Evolutionary conservation across 2,888 invertebrate genomes (phyloP), one percentile per base, ranked within the genome.

Genomic region (Agrochola macilenta): DNA sequence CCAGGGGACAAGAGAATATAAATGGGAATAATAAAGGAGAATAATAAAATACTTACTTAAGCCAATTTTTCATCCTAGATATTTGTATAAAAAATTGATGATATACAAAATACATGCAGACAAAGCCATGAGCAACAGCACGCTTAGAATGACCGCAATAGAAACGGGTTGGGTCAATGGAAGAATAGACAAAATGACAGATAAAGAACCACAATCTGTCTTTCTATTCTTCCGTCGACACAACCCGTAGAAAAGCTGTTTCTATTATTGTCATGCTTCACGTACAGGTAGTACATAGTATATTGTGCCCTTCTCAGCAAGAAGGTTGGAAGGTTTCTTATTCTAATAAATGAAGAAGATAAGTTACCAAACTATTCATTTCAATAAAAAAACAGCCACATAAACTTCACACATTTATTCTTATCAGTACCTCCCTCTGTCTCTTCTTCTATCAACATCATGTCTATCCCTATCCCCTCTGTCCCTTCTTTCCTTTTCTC

Each of bases 401-500:
- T 78, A 77, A 81, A 72, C 79, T 84, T 80, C 66, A 88, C 69
- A 80, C 84, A 73, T 84, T 82, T 87, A 81, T 76, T 86, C 71
- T 82, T 83, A 85, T 84, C 76, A 91, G 88, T 94, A 94, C 85
- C 95, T 90, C 35, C 94, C 93, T 65, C 94, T 93, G 54, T 94
- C 94, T 83, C 94, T 93, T 87, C 97, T 93, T 78, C 97, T 95
- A 7, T 97, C 97, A n/a, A 85, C 82, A 58, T 95, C 96, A 82
- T 95, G 92, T 79, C 95, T 91, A 39, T 94, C 96, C 75, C 95
- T 90, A 12, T 96, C 95, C n/a, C 97, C 94, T 65, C 97, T 94
- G 8, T 94, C 94, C 75, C 91, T 87, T 61, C 97, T 95, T 61
- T 97, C 97, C 69, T 97, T 96, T 43, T 97, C 97, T 77, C 88